A percentile compares a stretch with the other conserved stretches of the same genome.
Evolutionary conservation across 1,140 invertebrate species (phyloP).

Genomic region (Coelopa frigida): DNA sequence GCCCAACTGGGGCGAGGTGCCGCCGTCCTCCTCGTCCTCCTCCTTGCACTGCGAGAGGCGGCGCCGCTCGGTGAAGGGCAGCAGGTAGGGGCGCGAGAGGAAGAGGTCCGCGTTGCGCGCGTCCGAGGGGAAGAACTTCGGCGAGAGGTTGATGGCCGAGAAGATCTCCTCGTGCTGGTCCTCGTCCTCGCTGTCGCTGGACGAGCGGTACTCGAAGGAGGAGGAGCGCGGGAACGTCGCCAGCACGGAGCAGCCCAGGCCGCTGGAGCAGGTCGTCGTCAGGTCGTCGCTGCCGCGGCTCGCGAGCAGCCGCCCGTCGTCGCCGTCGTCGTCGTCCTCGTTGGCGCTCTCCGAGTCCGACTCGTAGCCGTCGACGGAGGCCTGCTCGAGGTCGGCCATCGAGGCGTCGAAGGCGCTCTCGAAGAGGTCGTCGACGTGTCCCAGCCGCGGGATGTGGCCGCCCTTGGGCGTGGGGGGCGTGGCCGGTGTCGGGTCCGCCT

Average conservation of each 20-base stretch:
- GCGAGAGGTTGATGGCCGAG: neutral
- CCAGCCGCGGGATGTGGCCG: neutral
- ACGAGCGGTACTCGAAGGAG: constrained; percentile 36
- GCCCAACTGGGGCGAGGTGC: constrained; percentile 28
- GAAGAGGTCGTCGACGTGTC: constrained; percentile 27
- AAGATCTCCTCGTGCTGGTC: constrained; percentile 18
- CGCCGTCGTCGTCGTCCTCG: constrained; percentile 22
- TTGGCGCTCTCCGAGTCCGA: constrained; percentile 34
- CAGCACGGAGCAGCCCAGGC: constrained; percentile 12
- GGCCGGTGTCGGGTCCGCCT: too few species aligned
- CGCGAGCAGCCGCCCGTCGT: constrained; percentile 4
- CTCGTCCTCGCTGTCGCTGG: constrained; percentile 31
- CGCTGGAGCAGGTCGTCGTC: constrained; percentile 12
- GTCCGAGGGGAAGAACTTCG: constrained; percentile 16
- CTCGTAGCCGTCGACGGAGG: constrained; percentile 33
- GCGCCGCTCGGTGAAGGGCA: constrained; percentile 56
- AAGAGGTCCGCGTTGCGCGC: constrained; percentile 23
- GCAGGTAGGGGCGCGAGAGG: constrained; percentile 43
- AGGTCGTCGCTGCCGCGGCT: constrained; percentile 19
- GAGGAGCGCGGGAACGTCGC: constrained; percentile 21
- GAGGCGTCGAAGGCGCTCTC: constrained; percentile 39
- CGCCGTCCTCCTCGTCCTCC: constrained; percentile 65
- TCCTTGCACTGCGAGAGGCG: constrained; percentile 72
- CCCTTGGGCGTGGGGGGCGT: neutral
- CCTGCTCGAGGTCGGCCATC: constrained; percentile 38